phyloP scores from a whole-genome alignment of 2,888 invertebrate species.

The Cyaniris semiargus region DNA sequence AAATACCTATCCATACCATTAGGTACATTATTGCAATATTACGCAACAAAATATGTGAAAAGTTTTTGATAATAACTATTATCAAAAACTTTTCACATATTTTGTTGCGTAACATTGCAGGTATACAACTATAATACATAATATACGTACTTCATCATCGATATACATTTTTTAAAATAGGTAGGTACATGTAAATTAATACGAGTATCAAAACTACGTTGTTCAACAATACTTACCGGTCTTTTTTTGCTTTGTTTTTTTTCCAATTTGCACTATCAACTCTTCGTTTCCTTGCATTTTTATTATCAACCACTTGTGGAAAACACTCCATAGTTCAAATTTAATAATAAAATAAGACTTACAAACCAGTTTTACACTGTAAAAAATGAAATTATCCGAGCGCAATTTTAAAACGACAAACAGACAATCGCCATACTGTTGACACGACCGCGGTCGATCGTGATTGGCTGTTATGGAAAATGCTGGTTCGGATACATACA shows the following conservation, averaged over 20 bases:
- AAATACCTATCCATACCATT: background rate
- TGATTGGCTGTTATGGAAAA: background rate
- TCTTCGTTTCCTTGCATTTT: background rate
- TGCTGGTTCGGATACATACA: too few species aligned
- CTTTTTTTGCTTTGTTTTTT: conserved; percentile 5
- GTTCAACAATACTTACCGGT: background rate
- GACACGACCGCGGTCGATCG: background rate
- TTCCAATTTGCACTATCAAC: conserved; percentile 2
- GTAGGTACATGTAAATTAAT: too few species aligned
- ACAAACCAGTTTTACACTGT: conserved; percentile 8
- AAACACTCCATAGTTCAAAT: background rate
- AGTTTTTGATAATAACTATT: background rate
- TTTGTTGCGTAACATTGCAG: background rate
- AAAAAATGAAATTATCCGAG: background rate
- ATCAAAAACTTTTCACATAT: too few species aligned
- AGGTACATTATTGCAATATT: background rate
- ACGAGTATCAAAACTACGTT: too few species aligned
- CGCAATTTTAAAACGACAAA: background rate
- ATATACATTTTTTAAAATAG: too few species aligned
- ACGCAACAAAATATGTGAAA: background rate
- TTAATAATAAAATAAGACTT: background rate
- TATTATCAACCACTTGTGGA: conserved; percentile 1
- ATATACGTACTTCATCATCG: background rate
- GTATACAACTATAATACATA: background rate
- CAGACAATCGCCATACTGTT: conserved; percentile 1